Base-by-base conservation (phyloP, 92 coral and sea anemone genomes). In the Epizoanthus fatuus region DNA sequence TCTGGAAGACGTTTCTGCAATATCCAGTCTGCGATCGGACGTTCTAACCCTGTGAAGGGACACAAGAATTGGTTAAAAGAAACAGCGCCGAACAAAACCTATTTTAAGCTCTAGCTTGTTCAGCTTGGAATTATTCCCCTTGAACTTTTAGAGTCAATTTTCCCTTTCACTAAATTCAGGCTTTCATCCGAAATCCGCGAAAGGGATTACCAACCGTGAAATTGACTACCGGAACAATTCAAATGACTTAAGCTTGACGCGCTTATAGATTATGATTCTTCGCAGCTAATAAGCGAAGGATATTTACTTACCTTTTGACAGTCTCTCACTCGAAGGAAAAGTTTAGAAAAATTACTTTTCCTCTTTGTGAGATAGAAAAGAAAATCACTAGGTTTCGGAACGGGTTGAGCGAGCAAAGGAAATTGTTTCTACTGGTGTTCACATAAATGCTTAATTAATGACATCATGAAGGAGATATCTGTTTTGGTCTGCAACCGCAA, bases 401-500 rank as follows among this genome's bases (percentile, higher is more conserved):
- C 80, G 49, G 80, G 80, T 75, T 55, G 80, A 75, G 51, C 53
- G 63, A 54, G 47, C 67, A 54, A 57, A 22, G 54, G 35, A 47
- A 75, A 56, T 56, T 75, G 80, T 75, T 75, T 75, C 56, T 75
- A 2, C 80, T 75, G 80, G 80, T 75, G 66, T 11, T 75, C 52
- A 51, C 80, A 75, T 75, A 32, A 75, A 75, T 75, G 42, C 80
- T 75, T 75, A 75, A 75, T 75, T 75, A 51, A 56, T 75, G 19
- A 75, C 80, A 55, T 75, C 80, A 75, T 75, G 37, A 2, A 58
- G 40, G 67, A 56, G 80, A 75, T 6, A 75, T 75, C 47, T 75
- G 58, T 55, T 54, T 35, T 54, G 22, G 45, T 45, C 40, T 75
- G 59, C 49, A 44, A 44, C 53, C 11, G 11, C 53, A 55, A 11